A percentile compares a stretch with the other conserved stretches of the same genome.
phyloP scores from a whole-genome alignment of 2,888 invertebrate species.

The Herminia tarsipennalis region DNA sequence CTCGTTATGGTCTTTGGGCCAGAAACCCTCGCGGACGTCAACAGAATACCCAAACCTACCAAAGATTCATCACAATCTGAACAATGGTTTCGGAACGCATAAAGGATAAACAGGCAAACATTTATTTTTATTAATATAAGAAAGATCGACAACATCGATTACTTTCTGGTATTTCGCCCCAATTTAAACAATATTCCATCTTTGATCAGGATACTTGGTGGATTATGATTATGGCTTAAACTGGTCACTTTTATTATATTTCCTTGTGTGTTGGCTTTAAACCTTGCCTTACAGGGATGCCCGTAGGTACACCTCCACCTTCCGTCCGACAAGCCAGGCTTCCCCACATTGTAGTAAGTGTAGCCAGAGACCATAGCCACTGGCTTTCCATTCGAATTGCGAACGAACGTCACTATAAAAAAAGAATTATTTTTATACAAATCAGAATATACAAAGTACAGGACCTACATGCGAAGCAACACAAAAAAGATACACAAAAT shows the following conservation, averaged over 20 bases:
- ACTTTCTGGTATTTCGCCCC: not conserved
- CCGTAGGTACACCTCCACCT: slow-evolving; percentile 14
- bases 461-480: too few species aligned
- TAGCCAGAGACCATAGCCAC: slow-evolving; percentile 5
- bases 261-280: slow-evolving; percentile 5
- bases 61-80: too few species aligned
- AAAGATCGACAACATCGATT: not conserved
- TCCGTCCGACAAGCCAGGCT: not conserved
- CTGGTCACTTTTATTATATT: not conserved
- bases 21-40: too few species aligned
- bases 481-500: too few species aligned
- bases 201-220: slow-evolving; percentile 12
- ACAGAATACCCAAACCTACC: too few species aligned
- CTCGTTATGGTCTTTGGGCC: too few species aligned
- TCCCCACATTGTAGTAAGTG: slow-evolving; percentile 8
- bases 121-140: too few species aligned
- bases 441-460: too few species aligned
- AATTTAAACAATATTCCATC: slow-evolving; percentile 53
- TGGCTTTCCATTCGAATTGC: slow-evolving; percentile 1
- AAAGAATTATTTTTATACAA: too few species aligned
- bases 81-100: too few species aligned
- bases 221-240: not conserved
- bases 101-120: too few species aligned
- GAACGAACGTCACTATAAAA: not conserved
- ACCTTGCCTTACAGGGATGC: slow-evolving; percentile 14